Conservation (phyloP, 2,797 vertebrate species). For the Hemibagrus guttatus region DNA sequence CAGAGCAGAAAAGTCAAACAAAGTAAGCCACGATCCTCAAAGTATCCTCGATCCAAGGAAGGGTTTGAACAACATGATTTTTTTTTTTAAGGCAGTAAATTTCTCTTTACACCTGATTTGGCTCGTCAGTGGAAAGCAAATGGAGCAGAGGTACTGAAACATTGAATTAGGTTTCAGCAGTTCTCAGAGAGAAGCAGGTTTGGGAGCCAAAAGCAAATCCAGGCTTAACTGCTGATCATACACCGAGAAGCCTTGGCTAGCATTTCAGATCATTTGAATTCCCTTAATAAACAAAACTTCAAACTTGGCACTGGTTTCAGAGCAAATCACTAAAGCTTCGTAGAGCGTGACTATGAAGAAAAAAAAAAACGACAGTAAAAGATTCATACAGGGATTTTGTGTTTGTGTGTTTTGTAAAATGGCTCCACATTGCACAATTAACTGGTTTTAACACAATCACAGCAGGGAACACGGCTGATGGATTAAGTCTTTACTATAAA, state of each 20-base stretch:
- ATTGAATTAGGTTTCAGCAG: constrained; percentile 33
- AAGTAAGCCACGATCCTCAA: neutral
- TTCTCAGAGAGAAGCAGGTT: constrained; percentile 32
- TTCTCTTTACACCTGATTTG: constrained; percentile 29
- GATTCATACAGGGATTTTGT: neutral
- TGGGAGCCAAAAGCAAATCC: constrained; percentile 33
- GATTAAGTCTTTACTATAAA: constrained; percentile 20
- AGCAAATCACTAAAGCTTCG: neutral
- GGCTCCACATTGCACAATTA: neutral
- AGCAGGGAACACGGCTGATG: neutral
- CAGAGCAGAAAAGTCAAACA: constrained; percentile 9
- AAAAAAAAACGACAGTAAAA: neutral
- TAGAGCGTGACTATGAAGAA: neutral
- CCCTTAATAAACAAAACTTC: constrained; percentile 5
- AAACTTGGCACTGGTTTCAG: neutral
- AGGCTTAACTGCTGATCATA: constrained; percentile 25
- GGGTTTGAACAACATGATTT: neutral
- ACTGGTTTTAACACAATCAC: neutral
- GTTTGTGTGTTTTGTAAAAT: neutral
- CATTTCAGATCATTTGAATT: neutral
- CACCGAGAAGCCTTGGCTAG: constrained; percentile 7
- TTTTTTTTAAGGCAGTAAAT: neutral
- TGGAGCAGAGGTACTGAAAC: constrained; percentile 22
- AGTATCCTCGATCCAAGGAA: neutral
- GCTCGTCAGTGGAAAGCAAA: constrained; percentile 39